Conservation (phyloP, 2,113 vertebrate genomes). For the Numida meleagris region DNA sequence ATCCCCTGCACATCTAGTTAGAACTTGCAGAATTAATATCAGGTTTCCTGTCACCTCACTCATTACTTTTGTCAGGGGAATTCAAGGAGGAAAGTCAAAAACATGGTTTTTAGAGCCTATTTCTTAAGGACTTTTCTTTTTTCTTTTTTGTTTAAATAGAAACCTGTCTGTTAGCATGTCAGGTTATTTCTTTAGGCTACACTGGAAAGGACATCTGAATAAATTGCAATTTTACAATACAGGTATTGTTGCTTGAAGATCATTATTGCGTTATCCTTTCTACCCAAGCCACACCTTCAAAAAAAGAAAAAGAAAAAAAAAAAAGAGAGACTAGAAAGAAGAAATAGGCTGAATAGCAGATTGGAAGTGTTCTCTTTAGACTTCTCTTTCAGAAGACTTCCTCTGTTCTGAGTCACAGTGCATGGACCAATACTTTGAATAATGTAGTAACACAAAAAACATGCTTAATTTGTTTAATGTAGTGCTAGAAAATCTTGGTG, state of each 20-base stretch:
- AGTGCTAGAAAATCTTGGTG: neutral
- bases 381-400: neutral
- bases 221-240: constrained; percentile 50
- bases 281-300: neutral
- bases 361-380: neutral
- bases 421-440: neutral
- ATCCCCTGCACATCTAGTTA: constrained; percentile 47
- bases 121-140: constrained; percentile 42
- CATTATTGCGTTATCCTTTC: constrained; percentile 23
- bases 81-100: constrained; percentile 53
- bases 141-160: constrained; percentile 38
- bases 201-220: constrained; percentile 48
- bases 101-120: constrained; percentile 35
- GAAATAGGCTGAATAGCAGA: constrained; percentile 4
- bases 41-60: constrained; percentile 56
- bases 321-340: neutral
- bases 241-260: constrained; percentile 49
- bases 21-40: constrained; percentile 63
- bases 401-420: neutral
- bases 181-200: constrained; percentile 53
- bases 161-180: constrained; percentile 36
- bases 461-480: constrained; percentile 9
- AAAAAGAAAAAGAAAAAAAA: neutral
- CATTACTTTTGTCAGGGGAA: constrained; percentile 59
- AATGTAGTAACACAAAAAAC: neutral